These are phyloP conservation scores for Caiman crocodilus DNA, from an alignment of 2,797 vertebrate species.

Conservation along the genomic window DNA sequence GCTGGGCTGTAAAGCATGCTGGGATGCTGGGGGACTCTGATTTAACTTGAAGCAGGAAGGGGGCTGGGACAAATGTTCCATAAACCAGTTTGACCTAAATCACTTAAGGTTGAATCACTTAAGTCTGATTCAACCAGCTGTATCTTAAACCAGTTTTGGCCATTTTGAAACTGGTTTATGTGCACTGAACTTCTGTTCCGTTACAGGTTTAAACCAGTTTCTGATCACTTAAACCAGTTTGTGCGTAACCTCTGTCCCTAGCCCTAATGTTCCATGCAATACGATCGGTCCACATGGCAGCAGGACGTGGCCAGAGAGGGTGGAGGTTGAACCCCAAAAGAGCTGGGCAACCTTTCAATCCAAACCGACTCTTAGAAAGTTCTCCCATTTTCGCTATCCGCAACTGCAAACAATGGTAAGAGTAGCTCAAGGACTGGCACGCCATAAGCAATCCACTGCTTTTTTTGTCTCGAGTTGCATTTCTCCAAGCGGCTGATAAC, in stretches of 20 bases:
- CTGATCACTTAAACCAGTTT: too few species aligned
- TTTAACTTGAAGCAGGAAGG: too few species aligned
- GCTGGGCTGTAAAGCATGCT: too few species aligned
- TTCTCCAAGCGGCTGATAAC: slow-evolving; percentile 49
- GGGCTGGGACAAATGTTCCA: too few species aligned
- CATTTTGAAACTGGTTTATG: too few species aligned
- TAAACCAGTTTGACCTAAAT: too few species aligned
- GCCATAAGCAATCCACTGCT: not conserved
- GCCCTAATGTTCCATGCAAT: not conserved
- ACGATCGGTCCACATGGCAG: not conserved
- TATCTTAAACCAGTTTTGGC: too few species aligned
- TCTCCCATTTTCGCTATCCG: slow-evolving; percentile 9
- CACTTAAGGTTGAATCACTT: too few species aligned
- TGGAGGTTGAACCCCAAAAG: not conserved
- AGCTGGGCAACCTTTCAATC: not conserved
- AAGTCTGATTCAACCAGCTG: too few species aligned
- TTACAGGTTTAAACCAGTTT: too few species aligned
- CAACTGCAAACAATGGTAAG: not conserved
- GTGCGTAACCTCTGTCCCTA: not conserved
- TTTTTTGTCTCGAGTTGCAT: slow-evolving; percentile 51
- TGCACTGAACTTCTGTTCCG: too few species aligned
- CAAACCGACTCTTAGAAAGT: not conserved
- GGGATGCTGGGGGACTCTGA: too few species aligned
- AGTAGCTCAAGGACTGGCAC: slow-evolving; percentile 19
- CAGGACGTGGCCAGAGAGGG: not conserved